Evolutionary conservation across 2,888 invertebrate genomes (phyloP).

Genomic region (Holacanthella duospinosa): DNA sequence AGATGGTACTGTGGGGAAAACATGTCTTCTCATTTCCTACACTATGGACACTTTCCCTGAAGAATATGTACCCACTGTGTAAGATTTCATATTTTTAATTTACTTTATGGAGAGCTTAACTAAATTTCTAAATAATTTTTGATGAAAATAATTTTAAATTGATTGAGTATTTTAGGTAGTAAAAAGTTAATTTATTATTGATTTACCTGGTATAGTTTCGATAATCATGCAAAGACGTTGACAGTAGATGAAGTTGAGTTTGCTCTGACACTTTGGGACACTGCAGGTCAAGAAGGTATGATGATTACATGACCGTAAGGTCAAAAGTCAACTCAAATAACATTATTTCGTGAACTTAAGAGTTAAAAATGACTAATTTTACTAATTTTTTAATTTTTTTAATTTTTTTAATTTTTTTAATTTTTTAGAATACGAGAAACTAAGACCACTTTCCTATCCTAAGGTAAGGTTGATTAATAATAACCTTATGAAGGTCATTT

Average conservation of each 20-base stretch:
- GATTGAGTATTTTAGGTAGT: neutral
- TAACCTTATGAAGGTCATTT: too few relatives aligned
- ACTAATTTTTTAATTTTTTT: too few relatives aligned
- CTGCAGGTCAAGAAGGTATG: constrained; percentile 77
- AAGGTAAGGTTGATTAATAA: constrained; percentile 58
- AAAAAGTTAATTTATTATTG: constrained; percentile 17
- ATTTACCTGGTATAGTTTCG: constrained; percentile 59
- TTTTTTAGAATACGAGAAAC: constrained; percentile 81
- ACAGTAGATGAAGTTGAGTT: constrained; percentile 69
- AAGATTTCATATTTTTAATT: constrained; percentile 43
- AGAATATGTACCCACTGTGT: constrained; percentile 80
- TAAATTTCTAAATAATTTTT: neutral
- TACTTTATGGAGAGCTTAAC: too few relatives aligned
- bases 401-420: too few relatives aligned
- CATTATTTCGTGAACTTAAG: too few relatives aligned
- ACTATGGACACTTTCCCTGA: constrained; percentile 73
- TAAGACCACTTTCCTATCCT: constrained; percentile 77
- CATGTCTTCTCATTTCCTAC: constrained; percentile 77
- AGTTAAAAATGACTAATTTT: too few relatives aligned
- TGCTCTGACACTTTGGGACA: constrained; percentile 79
- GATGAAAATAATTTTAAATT: neutral
- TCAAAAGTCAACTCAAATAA: too few relatives aligned
- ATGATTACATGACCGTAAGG: too few relatives aligned
- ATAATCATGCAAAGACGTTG: constrained; percentile 72
- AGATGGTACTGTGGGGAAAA: constrained; percentile 85